A percentile compares a stretch with the other conserved stretches of the same genome.
Conservation (phyloP, 2,113 vertebrate genomes). For the Serilophus lunatus region DNA sequence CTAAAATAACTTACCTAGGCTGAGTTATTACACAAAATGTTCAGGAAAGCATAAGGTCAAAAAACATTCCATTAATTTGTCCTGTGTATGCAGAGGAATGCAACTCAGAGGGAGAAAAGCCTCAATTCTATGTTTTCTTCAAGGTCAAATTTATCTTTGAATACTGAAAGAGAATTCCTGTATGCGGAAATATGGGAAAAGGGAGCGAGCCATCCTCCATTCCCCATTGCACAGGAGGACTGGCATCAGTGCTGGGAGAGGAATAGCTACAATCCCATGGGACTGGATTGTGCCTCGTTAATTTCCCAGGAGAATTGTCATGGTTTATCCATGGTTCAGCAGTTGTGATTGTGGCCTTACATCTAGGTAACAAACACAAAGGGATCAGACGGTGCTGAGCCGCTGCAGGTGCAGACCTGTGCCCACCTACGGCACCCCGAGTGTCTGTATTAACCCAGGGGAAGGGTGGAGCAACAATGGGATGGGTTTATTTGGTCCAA, state of each 20-base stretch:
- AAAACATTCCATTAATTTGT: neutral
- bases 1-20: neutral
- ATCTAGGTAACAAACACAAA: neutral
- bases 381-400: accelerated
- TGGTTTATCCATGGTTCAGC: neutral
- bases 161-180: neutral
- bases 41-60: neutral
- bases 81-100: neutral
- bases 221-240: neutral
- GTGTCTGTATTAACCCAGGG: neutral
- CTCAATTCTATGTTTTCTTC: neutral
- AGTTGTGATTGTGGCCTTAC: neutral
- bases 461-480: neutral
- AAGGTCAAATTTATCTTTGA: neutral
- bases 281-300: neutral
- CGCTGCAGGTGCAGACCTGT: neutral
- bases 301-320: neutral
- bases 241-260: neutral
- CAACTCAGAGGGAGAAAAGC: neutral
- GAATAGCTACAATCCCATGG: accelerated
- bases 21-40: neutral
- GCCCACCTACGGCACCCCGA: accelerated
- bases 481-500: neutral
- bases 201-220: accelerated
- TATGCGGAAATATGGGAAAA: neutral